A percentile compares a stretch with the other conserved stretches of the same genome.
Evolutionary conservation across 1,140 invertebrate genomes (phyloP).

Genomic region (Hyphantria cunea): DNA sequence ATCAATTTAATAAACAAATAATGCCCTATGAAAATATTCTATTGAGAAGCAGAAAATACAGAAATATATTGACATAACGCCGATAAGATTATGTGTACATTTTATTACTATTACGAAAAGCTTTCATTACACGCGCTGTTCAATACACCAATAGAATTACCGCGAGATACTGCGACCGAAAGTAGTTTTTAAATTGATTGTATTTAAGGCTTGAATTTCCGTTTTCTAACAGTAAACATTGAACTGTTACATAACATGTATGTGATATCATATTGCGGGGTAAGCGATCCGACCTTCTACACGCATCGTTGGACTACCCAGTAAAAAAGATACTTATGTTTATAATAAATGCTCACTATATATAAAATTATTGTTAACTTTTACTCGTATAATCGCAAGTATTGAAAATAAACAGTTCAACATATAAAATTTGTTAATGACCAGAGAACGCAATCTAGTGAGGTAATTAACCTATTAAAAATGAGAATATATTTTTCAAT

Average conservation of each 20-base stretch:
- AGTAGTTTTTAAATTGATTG: conserved; percentile 30
- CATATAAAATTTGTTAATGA: no score
- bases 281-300: conserved; percentile 70
- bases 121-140: conserved; percentile 52
- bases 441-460: no score
- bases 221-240: conserved; percentile 43
- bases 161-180: conserved; percentile 25
- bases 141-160: conserved; percentile 38
- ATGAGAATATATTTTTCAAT: no score
- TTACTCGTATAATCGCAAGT: conserved; percentile 5
- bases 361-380: conserved; percentile 11
- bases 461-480: no score
- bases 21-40: conserved; percentile 19
- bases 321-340: conserved; percentile 47
- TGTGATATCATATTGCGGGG: conserved; percentile 64
- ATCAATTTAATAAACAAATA: conserved; percentile 2
- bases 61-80: conserved; percentile 32
- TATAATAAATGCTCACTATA: conserved; percentile 17
- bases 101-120: conserved; percentile 55
- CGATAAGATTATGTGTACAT: conserved; percentile 42
- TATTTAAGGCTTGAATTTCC: conserved; percentile 34
- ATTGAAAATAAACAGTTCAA: background rate
- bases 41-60: conserved; percentile 30
- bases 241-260: conserved; percentile 63
- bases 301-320: conserved; percentile 66